These are phyloP conservation scores for Hippocampus abdominalis DNA, from an alignment of 2,113 vertebrate species.

Conservation along the genomic window DNA sequence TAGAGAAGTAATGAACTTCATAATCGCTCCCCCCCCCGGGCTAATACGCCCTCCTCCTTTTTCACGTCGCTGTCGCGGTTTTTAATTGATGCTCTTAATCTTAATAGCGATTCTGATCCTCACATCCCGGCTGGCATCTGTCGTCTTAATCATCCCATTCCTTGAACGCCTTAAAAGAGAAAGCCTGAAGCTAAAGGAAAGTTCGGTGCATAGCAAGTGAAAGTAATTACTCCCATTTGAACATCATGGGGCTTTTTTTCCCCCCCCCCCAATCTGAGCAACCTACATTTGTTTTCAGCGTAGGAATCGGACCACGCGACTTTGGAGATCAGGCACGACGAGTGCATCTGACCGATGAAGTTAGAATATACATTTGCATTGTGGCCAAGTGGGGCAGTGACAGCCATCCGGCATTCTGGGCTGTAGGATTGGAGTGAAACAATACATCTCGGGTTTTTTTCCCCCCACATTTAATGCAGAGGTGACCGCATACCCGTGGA, in stretches of 20 bases:
- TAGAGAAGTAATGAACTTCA: not conserved
- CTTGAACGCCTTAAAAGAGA: conserved; percentile 19
- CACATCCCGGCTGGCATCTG: conserved; percentile 1
- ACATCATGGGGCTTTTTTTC: conserved; percentile 6
- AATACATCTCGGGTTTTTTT: too few relatives aligned
- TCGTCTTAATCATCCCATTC: conserved; percentile 9
- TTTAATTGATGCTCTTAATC: conserved; percentile 9
- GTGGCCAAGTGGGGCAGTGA: too few relatives aligned
- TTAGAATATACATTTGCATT: too few relatives aligned
- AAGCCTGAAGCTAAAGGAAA: conserved; percentile 18
- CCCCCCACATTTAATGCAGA: not conserved
- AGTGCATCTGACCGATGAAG: not conserved
- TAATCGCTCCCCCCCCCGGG: not conserved
- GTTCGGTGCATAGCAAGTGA: conserved; percentile 6
- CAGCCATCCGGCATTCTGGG: too few relatives aligned
- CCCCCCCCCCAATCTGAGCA: too few relatives aligned
- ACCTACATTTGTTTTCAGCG: conserved; percentile 6
- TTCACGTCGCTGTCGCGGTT: not conserved
- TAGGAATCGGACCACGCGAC: conserved; percentile 1
- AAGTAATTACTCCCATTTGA: conserved; percentile 17
- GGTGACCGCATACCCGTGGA: not conserved
- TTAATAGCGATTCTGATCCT: conserved; percentile 7
- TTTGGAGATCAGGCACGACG: not conserved
- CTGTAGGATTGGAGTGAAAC: too few relatives aligned
- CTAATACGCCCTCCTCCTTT: not conserved